phyloP scores from a whole-genome alignment of 2,113 vertebrate species.

The Leptobrachium leishanense region DNA sequence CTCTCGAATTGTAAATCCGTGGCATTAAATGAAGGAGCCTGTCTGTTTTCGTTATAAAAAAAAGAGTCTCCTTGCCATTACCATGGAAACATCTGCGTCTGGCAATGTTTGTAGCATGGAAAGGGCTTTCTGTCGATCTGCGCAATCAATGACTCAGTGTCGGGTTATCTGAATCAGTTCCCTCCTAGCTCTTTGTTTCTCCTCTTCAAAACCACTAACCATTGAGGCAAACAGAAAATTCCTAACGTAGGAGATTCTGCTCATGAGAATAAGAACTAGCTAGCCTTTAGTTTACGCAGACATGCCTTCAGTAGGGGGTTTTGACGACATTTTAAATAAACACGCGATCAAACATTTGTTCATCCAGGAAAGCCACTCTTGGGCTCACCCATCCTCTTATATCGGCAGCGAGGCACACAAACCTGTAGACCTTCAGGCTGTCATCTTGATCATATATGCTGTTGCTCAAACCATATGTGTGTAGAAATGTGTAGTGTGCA shows the following conservation, averaged over 20 bases:
- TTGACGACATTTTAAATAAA: background rate
- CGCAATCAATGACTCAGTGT: slow-evolving; percentile 30
- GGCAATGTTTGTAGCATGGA: slow-evolving; percentile 45
- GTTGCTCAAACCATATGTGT: too few species aligned
- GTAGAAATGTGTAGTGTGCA: too few species aligned
- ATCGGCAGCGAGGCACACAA: too few species aligned
- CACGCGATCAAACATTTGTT: too few species aligned
- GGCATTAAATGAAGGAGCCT: slow-evolving; percentile 29
- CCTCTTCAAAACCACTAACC: background rate
- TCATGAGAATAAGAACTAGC: background rate
- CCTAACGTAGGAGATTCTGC: background rate
- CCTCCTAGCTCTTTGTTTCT: background rate
- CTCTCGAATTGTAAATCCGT: background rate
- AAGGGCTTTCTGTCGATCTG: slow-evolving; percentile 40
- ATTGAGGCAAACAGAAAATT: background rate
- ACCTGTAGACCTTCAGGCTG: too few species aligned
- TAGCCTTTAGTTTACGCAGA: too few species aligned
- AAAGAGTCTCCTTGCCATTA: slow-evolving; percentile 45
- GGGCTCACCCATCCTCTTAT: too few species aligned
- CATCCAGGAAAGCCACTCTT: too few species aligned
- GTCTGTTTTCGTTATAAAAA: slow-evolving; percentile 10
- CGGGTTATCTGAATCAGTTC: background rate
- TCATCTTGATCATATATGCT: too few species aligned
- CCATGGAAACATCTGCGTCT: slow-evolving; percentile 53
- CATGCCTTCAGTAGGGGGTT: too few species aligned